Percentiles rank a stretch among this genome's conserved stretches.
phyloP scores from a whole-genome alignment of 2,888 invertebrate species.

The Hirtodrosophila confusa region DNA sequence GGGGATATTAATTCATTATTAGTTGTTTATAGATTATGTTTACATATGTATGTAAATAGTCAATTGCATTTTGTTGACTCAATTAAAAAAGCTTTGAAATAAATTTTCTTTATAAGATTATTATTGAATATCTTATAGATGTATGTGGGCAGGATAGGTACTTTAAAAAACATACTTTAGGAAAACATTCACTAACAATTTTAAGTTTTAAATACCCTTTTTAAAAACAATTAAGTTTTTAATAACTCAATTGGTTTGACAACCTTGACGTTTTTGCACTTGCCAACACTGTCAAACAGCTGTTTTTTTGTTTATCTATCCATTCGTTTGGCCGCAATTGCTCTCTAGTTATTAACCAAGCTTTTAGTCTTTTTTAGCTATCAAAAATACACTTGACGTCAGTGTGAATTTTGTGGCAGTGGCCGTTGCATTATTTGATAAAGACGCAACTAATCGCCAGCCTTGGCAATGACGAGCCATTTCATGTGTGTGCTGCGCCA shows the following conservation, averaged over 20 bases:
- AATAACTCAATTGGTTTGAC: too few species aligned
- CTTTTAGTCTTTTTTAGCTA: slow-evolving; percentile 1
- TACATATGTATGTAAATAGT: slow-evolving; percentile 7
- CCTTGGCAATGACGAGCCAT: slow-evolving; percentile 85
- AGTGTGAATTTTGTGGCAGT: slow-evolving; percentile 12
- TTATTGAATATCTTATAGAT: too few species aligned
- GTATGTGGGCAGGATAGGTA: not conserved
- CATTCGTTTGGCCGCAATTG: not conserved
- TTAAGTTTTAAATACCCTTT: too few species aligned
- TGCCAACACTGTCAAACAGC: slow-evolving; percentile 26
- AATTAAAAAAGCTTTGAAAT: slow-evolving; percentile 7
- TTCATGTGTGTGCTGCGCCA: slow-evolving; percentile 89
- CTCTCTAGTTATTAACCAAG: slow-evolving; percentile 7
- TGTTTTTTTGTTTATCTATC: too few species aligned
- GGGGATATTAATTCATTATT: slow-evolving; percentile 66
- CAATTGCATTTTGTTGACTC: slow-evolving; percentile 10
- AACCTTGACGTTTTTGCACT: not conserved
- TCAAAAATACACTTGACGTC: slow-evolving; percentile 41
- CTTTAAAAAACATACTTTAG: not conserved
- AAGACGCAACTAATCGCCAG: slow-evolving; percentile 7
- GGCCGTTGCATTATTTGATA: slow-evolving; percentile 21
- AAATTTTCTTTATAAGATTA: too few species aligned
- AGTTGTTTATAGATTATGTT: slow-evolving; percentile 26
- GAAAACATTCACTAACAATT: too few species aligned
- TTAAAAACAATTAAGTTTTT: not conserved